Evolutionary conservation across 2,797 vertebrate species (phyloP), one percentile per base, ranked within the genome.

Genomic region (Neosalanx taihuensis): DNA sequence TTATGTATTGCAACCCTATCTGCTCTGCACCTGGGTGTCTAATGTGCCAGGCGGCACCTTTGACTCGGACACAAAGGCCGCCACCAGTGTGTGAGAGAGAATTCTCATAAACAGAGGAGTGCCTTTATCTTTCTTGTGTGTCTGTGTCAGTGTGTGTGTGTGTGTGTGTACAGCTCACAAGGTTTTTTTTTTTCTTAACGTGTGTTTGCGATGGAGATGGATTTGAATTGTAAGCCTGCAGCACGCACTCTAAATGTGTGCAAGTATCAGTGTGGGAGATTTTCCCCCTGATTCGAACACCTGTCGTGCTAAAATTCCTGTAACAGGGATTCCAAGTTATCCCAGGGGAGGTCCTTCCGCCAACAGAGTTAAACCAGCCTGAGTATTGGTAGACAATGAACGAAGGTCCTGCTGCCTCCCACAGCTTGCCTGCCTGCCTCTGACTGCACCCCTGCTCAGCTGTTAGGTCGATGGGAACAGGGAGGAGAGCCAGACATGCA

Each of bases 401-500:
- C 92, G 91, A 92, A 93, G 92, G 91, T 92, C 91, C 92, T 92
- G 93, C 92, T 92, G 91, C 20, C 26, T 57, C 37, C 53, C 58
- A 13, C 15, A 46, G 41, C 41, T 46, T 49, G 20, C 65, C 26
- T 33, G 7, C 69, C 92, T 93, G 89, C 91, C 92, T 90, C 88
- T 87, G 89, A 91, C 90, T 93, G 91, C 93, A 89, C 88, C 90
- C 92, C 92, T 92, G 94, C 95, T 97, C 95, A 96, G 95, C 94
- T 96, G 94, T 95, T 94, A 94, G 93, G 95, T 95, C 94, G 93
- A 94, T 94, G 94, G 93, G 94, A 93, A 93, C 88, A 89, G 81
- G 94, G 94, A 95, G 92, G 91, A 92, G 91, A 90, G 94, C 95
- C 94, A 96, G 94, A 90, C 83, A 83, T 92, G 92, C 89, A 91